phyloP scores from a whole-genome alignment of 2,888 invertebrate genomes.

The Heteromurus nitidus region DNA sequence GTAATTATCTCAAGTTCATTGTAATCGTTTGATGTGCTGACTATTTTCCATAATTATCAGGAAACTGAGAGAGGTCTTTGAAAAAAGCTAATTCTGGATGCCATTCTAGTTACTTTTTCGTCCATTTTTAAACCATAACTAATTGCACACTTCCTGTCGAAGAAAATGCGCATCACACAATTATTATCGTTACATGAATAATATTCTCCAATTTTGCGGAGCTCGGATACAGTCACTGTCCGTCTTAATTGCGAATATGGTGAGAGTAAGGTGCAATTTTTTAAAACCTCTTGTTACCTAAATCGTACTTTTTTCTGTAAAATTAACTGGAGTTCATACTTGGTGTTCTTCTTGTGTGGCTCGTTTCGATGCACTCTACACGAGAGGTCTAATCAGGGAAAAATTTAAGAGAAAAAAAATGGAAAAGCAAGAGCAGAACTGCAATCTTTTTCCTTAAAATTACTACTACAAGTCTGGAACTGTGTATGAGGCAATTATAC shows the following conservation, averaged over 20 bases:
- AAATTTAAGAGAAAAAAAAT: neutral
- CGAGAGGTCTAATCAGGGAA: slow-evolving; percentile 15
- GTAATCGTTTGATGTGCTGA: slow-evolving; percentile 30
- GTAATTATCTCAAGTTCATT: slow-evolving; percentile 34
- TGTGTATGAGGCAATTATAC: slow-evolving; percentile 16
- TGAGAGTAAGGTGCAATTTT: slow-evolving; percentile 4
- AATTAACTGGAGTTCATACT: neutral
- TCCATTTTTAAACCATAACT: neutral
- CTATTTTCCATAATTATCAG: neutral
- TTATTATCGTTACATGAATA: no score
- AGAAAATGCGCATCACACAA: neutral
- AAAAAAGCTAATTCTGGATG: neutral
- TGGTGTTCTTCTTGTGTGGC: slow-evolving; percentile 5
- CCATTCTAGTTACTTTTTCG: neutral
- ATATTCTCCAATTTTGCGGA: no score
- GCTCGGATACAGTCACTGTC: neutral
- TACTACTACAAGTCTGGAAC: slow-evolving; percentile 1
- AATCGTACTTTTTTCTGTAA: neutral
- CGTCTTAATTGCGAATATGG: slow-evolving; percentile 18
- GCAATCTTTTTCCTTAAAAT: neutral
- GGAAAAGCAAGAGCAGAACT: neutral
- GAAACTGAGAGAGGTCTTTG: neutral
- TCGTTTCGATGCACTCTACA: neutral
- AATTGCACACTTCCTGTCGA: slow-evolving; percentile 19
- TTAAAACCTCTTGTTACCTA: neutral